These are phyloP conservation scores for Aldabrachelys gigantea DNA, from an alignment of 2,113 vertebrate genomes.

Conservation along the genomic window DNA sequence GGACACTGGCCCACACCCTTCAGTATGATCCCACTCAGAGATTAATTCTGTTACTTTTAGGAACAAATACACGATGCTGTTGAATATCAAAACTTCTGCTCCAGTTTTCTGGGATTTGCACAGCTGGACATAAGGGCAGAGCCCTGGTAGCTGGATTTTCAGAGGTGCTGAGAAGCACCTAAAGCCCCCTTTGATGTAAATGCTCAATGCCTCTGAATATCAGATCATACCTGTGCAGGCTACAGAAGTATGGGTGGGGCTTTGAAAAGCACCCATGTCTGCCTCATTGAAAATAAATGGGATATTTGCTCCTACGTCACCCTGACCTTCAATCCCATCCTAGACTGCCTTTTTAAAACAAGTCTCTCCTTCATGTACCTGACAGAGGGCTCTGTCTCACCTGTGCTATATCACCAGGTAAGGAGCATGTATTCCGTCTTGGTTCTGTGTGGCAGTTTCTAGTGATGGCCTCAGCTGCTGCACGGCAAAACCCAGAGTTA, in stretches of 20 bases:
- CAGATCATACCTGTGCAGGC: background rate
- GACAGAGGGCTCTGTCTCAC: background rate
- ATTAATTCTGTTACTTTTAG: background rate
- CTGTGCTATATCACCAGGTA: background rate
- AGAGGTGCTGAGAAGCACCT: background rate
- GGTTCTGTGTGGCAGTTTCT: background rate
- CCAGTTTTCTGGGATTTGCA: background rate
- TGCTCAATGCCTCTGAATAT: background rate
- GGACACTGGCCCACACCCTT: background rate
- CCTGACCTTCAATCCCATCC: background rate
- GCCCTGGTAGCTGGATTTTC: background rate
- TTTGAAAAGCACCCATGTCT: background rate
- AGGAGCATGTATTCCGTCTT: background rate
- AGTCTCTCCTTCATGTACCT: background rate
- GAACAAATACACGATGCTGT: background rate
- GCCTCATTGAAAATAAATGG: background rate
- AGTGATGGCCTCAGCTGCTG: background rate
- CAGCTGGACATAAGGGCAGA: background rate
- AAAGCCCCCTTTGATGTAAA: background rate
- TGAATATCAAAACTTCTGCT: background rate
- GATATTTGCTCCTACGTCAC: background rate
- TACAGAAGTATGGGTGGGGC: background rate
- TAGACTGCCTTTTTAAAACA: background rate
- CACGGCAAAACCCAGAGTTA: background rate
- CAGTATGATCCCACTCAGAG: background rate